A percentile compares a stretch with the other conserved stretches of the same genome.
Conservation (phyloP, 53 echinoderm and acorn worm species). For the Stichopus horrens region DNA sequence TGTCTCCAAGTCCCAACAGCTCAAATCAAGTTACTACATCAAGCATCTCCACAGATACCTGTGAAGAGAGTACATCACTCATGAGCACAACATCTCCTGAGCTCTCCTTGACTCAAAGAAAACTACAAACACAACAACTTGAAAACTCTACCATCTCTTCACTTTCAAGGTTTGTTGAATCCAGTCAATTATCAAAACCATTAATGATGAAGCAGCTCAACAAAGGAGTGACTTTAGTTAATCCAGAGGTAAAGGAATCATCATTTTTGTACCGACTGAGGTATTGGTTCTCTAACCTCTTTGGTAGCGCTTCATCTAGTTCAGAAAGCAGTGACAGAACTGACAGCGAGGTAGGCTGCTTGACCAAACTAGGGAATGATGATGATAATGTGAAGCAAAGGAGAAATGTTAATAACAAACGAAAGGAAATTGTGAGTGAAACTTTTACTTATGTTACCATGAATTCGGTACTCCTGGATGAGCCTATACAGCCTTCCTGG, state of each 20-base stretch:
- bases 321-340: background rate
- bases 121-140: background rate
- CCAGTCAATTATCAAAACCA: background rate
- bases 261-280: constrained; percentile 3
- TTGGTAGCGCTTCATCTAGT: background rate
- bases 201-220: constrained; percentile 7
- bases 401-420: background rate
- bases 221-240: constrained; percentile 20
- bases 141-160: background rate
- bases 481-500: background rate
- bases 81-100: background rate
- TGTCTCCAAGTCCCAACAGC: constrained; percentile 20
- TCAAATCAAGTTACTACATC: background rate
- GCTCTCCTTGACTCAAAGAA: background rate
- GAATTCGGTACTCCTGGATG: constrained; percentile 3
- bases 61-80: background rate
- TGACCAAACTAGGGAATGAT: background rate
- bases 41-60: background rate
- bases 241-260: background rate
- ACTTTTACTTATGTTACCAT: constrained; percentile 31
- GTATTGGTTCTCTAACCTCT: constrained; percentile 14
- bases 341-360: constrained; percentile 23
- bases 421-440: constrained; percentile 24
- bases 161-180: background rate
- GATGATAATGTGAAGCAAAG: background rate